These are phyloP conservation scores for Archocentrus centrarchus DNA, from an alignment of 2,113 vertebrate genomes.

Conservation along the genomic window DNA sequence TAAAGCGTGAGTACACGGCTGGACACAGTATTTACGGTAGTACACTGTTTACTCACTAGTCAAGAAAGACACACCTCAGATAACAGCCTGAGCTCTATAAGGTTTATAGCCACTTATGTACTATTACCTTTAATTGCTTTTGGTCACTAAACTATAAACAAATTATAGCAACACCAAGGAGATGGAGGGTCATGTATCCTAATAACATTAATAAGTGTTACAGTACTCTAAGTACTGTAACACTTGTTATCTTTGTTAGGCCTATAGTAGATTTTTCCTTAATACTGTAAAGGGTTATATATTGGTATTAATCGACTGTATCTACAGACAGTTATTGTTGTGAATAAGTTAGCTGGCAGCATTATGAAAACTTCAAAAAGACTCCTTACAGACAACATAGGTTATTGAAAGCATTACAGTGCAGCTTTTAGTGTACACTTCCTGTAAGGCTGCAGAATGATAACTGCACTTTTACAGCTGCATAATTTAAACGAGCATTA, in stretches of 20 bases:
- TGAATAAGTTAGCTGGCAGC: neutral
- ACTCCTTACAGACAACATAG: neutral
- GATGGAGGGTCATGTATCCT: neutral
- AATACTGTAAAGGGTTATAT: neutral
- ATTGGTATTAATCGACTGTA: neutral
- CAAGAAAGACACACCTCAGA: neutral
- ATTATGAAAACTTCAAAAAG: neutral
- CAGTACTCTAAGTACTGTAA: neutral
- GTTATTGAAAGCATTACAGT: neutral
- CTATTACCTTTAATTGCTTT: neutral
- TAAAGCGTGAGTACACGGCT: neutral
- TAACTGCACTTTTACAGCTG: neutral
- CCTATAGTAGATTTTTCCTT: neutral
- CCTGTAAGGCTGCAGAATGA: neutral
- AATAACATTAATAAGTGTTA: neutral
- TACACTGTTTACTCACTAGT: neutral
- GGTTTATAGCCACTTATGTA: neutral
- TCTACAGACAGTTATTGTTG: neutral
- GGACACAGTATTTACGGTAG: neutral
- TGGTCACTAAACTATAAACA: neutral
- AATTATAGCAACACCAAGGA: neutral
- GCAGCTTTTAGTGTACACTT: neutral
- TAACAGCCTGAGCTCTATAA: neutral
- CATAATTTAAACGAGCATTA: neutral
- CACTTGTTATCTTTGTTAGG: neutral